Base-by-base conservation (phyloP, 2,113 vertebrate species). In the Malurus melanocephalus region DNA sequence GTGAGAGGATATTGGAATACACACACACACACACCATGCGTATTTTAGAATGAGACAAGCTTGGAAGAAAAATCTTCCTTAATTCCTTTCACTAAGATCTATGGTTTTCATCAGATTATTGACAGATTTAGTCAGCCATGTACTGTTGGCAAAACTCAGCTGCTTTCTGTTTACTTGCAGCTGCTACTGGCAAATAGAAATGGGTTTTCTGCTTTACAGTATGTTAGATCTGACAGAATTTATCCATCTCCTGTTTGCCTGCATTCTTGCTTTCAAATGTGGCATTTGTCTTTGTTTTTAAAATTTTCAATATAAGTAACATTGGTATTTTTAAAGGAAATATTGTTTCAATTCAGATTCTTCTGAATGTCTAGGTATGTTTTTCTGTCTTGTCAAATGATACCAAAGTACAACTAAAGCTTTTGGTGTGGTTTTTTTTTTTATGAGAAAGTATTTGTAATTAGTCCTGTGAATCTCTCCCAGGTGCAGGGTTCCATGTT, bases 41-140 rank as follows among this genome's bases (percentile, higher is more conserved):
- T 91, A 40, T 88, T 88, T 78, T 88, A 62, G 72, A 84, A 84
- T 65, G 51, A 93, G 80, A 72, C 66, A 79, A 82, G 48, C 86
- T 88, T 83, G 60, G 42, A 86, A 88, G 62, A 90, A 86, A 84
- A 86, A 69, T 65, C 55, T 89, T 92, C 48, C 51, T 72, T 91
- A 90, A 79, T 90, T 91, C 80, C 59, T 92, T 86, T 88, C 88
- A 55, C 66, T 75, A 59, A 93, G 66, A 80, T 93, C 69, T 85
- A 12, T 85, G 80, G 62, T 84, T 95, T 93, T 86, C 89, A 92
- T 94, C 91, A 85, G 76, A 83, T 91, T 93, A 95, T 92, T 13
- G 30, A 85, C 72, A 94, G 81, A 91, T 92, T 77, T 89, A 93
- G 79, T 87, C 72, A 94, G 30, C 55, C 43, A 3, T 66, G 30